phyloP scores from a whole-genome alignment of 2,113 vertebrate species.

The Nestor notabilis region DNA sequence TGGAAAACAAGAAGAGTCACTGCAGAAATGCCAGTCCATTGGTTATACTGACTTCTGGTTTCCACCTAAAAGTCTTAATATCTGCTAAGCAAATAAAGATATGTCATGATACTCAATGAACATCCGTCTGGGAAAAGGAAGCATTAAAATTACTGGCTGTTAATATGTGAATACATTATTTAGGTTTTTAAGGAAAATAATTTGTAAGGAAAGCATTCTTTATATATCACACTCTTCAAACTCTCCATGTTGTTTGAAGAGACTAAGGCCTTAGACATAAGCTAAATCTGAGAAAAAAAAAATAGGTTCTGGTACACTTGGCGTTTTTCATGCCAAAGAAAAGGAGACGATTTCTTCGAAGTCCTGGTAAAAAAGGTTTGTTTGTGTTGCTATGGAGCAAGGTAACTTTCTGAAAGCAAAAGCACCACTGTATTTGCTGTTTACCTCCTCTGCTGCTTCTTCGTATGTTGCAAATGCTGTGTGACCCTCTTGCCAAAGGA shows the following conservation, averaged over 20 bases:
- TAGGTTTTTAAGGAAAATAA: not conserved
- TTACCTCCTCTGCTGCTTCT: conserved; percentile 93
- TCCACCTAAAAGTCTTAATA: not conserved
- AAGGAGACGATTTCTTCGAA: not conserved
- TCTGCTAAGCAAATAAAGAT: not conserved
- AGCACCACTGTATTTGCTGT: not conserved
- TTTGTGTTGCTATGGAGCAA: not conserved
- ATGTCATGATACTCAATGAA: not conserved
- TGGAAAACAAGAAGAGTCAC: not conserved
- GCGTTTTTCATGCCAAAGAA: not conserved
- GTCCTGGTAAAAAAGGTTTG: not conserved
- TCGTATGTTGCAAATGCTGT: conserved; percentile 93
- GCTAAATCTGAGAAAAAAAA: not conserved
- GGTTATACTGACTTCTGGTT: not conserved
- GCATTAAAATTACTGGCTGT: not conserved
- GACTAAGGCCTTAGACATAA: not conserved
- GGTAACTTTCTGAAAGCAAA: not conserved
- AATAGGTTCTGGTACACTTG: not conserved
- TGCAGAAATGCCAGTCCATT: not conserved
- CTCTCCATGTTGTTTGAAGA: not conserved
- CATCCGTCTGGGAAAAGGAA: not conserved
- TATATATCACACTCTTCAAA: not conserved
- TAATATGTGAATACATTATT: not conserved
- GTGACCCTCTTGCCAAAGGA: conserved; percentile 98
- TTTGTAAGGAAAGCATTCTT: not conserved